Percentiles rank a stretch among this genome's conserved stretches.
Conservation (phyloP, 2,888 invertebrate species). For the Callimorpha dominula region DNA sequence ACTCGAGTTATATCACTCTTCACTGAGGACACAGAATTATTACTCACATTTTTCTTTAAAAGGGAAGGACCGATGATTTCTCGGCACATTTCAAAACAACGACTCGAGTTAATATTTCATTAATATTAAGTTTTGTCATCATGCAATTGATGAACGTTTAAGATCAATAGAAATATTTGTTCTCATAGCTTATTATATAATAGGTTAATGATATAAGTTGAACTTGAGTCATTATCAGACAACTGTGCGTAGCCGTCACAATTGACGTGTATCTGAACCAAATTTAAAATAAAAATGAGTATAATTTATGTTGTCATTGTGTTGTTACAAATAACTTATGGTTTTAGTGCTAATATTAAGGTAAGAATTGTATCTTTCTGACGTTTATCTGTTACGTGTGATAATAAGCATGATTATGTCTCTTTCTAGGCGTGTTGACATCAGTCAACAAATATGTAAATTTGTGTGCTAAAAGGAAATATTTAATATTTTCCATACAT, state of each 20-base stretch:
- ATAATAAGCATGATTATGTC: background rate
- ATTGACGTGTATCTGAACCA: background rate
- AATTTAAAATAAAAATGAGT: constrained; percentile 16
- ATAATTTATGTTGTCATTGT: constrained; percentile 29
- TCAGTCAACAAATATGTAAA: background rate
- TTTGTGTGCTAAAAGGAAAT: background rate
- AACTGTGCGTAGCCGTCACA: constrained; percentile 22
- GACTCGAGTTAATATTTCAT: background rate
- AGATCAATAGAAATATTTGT: constrained; percentile 31
- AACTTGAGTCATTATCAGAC: constrained; percentile 32
- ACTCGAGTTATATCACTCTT: too few relatives aligned
- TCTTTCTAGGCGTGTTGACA: background rate
- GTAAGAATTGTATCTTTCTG: constrained; percentile 32
- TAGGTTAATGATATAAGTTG: constrained; percentile 50
- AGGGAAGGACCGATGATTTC: background rate
- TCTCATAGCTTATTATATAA: constrained; percentile 41
- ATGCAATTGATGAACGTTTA: constrained; percentile 37
- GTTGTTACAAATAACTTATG: constrained; percentile 33
- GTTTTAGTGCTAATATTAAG: constrained; percentile 36
- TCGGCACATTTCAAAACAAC: background rate
- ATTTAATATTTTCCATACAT: background rate
- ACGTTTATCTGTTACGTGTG: constrained; percentile 3
- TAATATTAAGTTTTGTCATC: constrained; percentile 19
- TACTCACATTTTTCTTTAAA: background rate
- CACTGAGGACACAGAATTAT: background rate